These are phyloP conservation scores for Solea solea DNA, from an alignment of 2,113 vertebrate species.

Conservation along the genomic window DNA sequence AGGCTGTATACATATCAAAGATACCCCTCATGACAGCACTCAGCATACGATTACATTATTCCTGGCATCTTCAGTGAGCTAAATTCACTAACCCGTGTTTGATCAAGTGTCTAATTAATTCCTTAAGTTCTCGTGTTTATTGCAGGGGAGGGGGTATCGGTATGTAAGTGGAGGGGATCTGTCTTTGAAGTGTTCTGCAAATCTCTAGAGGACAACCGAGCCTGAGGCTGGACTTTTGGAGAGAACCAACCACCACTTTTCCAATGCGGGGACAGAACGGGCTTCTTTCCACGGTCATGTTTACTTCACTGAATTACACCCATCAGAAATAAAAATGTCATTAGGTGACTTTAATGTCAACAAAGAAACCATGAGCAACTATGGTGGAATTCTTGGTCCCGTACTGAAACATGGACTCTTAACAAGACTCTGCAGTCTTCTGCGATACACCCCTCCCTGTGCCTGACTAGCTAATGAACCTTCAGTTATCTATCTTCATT, in stretches of 20 bases:
- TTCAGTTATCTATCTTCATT: slow-evolving; percentile 58
- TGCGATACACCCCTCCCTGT: slow-evolving; percentile 35
- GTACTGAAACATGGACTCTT: slow-evolving; percentile 23
- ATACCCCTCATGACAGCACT: slow-evolving; percentile 13
- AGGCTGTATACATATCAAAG: slow-evolving; percentile 43
- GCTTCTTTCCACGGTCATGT: slow-evolving; percentile 15
- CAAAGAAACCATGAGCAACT: slow-evolving; percentile 13
- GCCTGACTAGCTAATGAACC: slow-evolving; percentile 64
- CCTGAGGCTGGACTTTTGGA: slow-evolving; percentile 73
- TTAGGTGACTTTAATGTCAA: slow-evolving; percentile 10
- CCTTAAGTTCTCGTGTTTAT: slow-evolving; percentile 77
- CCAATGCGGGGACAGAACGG: slow-evolving; percentile 33
- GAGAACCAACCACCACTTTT: slow-evolving; percentile 56
- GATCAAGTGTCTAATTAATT: slow-evolving; percentile 79
- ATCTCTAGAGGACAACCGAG: slow-evolving; percentile 70
- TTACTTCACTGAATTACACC: slow-evolving; percentile 30
- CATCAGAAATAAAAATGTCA: slow-evolving; percentile 23
- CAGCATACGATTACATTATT: slow-evolving; percentile 35
- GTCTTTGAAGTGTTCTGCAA: slow-evolving; percentile 78
- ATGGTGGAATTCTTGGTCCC: background rate
- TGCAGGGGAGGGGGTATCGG: slow-evolving; percentile 35
- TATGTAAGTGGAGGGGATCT: slow-evolving; percentile 58
- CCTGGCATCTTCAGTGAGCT: slow-evolving; percentile 34
- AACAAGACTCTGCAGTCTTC: slow-evolving; percentile 51
- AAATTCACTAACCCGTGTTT: slow-evolving; percentile 61